phyloP scores from a whole-genome alignment of 2,888 invertebrate genomes.

The Hyposoter didymator region DNA sequence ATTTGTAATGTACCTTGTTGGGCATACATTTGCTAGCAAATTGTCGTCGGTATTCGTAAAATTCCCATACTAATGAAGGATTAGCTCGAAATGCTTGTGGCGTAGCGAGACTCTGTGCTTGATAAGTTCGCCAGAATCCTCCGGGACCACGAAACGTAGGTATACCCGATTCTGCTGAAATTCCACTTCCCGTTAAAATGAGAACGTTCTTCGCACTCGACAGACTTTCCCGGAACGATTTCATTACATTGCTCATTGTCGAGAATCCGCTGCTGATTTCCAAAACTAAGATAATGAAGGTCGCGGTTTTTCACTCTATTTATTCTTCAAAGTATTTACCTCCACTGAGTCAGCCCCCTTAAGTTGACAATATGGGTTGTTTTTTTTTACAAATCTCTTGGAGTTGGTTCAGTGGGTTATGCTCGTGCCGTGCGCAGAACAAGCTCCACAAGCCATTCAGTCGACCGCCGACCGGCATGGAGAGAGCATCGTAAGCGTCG shows the following conservation, averaged over 20 bases:
- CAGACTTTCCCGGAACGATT: slow-evolving; percentile 86
- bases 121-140: slow-evolving; percentile 92
- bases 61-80: slow-evolving; percentile 95
- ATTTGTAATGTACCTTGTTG: slow-evolving; percentile 86
- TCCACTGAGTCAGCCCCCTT: too few relatives aligned
- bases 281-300: neutral
- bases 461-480: neutral
- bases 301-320: neutral
- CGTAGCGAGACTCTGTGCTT: slow-evolving; percentile 88
- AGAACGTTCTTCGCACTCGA: slow-evolving; percentile 88
- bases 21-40: slow-evolving; percentile 90
- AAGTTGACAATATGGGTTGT: too few relatives aligned
- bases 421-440: too few relatives aligned
- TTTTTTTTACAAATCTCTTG: too few relatives aligned
- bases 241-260: slow-evolving; percentile 75
- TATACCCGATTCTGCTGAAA: slow-evolving; percentile 94
- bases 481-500: neutral
- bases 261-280: neutral
- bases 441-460: too few relatives aligned
- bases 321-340: neutral
- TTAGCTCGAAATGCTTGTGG: slow-evolving; percentile 89
- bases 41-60: slow-evolving; percentile 94
- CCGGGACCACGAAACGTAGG: slow-evolving; percentile 94
- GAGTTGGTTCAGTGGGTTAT: too few relatives aligned
- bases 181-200: slow-evolving; percentile 91